Evolutionary conservation across 2,113 vertebrate genomes (phyloP).

Genomic region (Callipepla californica): DNA sequence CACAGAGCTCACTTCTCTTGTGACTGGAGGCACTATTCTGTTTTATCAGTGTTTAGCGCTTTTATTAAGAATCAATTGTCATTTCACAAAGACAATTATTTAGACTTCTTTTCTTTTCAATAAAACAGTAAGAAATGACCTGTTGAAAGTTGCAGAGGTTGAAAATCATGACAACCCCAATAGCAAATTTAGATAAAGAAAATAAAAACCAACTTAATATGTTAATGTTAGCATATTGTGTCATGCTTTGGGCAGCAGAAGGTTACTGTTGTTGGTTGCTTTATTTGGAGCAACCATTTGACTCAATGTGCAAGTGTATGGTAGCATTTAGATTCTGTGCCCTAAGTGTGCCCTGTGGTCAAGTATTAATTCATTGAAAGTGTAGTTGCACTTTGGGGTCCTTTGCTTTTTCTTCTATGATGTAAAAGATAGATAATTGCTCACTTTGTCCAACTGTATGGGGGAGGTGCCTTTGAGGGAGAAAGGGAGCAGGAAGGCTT

Average conservation of each 20-base stretch:
- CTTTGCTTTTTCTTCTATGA: background rate
- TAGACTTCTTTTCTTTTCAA: background rate
- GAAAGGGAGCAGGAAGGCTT: background rate
- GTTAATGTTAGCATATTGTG: background rate
- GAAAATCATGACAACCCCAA: background rate
- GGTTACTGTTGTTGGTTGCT: background rate
- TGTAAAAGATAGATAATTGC: background rate
- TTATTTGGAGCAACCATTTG: background rate
- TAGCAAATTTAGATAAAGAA: background rate
- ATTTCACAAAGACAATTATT: background rate
- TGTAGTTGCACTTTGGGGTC: background rate
- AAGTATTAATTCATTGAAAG: background rate
- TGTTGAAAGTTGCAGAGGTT: background rate
- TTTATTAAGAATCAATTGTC: background rate
- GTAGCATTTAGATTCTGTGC: background rate
- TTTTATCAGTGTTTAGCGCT: background rate
- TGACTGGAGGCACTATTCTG: background rate
- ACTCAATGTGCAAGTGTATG: background rate
- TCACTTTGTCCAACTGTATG: background rate
- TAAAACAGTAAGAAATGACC: background rate
- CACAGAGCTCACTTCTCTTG: background rate
- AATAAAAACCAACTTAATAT: background rate
- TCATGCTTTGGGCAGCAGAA: background rate
- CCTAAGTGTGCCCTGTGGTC: background rate
- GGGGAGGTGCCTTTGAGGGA: background rate